Evolutionary conservation across 2,797 vertebrate species (phyloP).

Genomic region (Chromobotia macracanthus): DNA sequence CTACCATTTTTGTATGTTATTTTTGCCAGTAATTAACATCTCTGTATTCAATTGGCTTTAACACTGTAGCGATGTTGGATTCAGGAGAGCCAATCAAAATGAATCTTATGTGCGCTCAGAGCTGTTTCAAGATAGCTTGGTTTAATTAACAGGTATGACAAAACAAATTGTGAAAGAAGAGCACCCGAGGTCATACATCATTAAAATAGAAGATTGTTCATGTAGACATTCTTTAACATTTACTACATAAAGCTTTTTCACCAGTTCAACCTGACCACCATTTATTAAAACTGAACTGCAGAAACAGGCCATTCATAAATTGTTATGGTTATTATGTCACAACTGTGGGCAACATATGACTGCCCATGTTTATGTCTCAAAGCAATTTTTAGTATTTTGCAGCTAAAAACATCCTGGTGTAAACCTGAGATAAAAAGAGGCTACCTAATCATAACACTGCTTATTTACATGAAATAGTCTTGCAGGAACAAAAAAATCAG

Average conservation of each 20-base stretch:
- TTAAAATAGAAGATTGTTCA: slow-evolving; percentile 25
- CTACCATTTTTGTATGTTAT: not conserved
- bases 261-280: not conserved
- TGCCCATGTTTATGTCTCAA: no score
- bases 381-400: no score
- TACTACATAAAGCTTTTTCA: not conserved
- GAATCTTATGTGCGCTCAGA: slow-evolving; percentile 5
- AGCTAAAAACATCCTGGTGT: no score
- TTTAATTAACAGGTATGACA: slow-evolving; percentile 12
- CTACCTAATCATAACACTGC: no score
- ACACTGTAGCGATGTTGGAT: slow-evolving; percentile 13
- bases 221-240: not conserved
- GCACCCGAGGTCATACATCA: not conserved
- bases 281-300: not conserved
- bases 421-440: no score
- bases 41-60: slow-evolving; percentile 41
- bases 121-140: not conserved
- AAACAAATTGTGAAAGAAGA: not conserved
- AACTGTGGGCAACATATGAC: no score
- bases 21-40: slow-evolving; percentile 46
- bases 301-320: not conserved
- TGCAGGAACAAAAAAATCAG: no score
- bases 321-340: slow-evolving; percentile 2
- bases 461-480: no score
- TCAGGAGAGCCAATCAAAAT: slow-evolving; percentile 13